Conservation (phyloP, 2,888 invertebrate genomes). For the Pammene aurita region DNA sequence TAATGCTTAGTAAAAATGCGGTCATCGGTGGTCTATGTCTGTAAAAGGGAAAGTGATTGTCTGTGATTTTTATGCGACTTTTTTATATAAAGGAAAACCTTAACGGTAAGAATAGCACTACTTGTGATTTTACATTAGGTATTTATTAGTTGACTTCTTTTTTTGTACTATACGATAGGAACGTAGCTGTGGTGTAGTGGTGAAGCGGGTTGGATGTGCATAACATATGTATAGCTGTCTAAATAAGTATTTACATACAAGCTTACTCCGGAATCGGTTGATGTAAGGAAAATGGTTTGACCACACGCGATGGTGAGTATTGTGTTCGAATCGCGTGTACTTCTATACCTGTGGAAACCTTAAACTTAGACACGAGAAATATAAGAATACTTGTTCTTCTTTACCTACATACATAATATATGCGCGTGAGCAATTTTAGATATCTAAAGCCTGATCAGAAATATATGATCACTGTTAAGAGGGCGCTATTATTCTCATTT, state of each 20-base stretch:
- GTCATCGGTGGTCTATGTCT: conserved; percentile 81
- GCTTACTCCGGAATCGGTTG: conserved; percentile 49
- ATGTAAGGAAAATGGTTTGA: conserved; percentile 72
- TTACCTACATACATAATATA: neutral
- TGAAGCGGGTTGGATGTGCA: conserved; percentile 78
- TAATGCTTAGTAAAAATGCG: conserved; percentile 79
- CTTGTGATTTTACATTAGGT: conserved; percentile 83
- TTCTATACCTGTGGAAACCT: conserved; percentile 45
- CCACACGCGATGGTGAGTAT: conserved; percentile 69
- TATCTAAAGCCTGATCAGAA: too few species aligned
- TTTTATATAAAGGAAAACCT: conserved; percentile 81
- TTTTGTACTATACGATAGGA: conserved; percentile 73
- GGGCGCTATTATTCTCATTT: too few species aligned
- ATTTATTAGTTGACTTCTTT: conserved; percentile 77
- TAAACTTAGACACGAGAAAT: neutral
- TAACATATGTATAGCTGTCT: conserved; percentile 50
- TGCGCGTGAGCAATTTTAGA: too few species aligned
- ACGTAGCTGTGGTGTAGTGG: conserved; percentile 63
- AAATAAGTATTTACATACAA: conserved; percentile 35
- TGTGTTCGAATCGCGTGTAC: conserved; percentile 57
- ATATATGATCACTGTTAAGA: too few species aligned
- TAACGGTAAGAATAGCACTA: conserved; percentile 84
- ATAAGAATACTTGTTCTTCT: neutral
- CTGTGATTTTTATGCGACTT: conserved; percentile 85
- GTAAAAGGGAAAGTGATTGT: conserved; percentile 82